Evolutionary conservation across 2,888 invertebrate genomes (phyloP).

Genomic region (Drosophila suboccidentalis): DNA sequence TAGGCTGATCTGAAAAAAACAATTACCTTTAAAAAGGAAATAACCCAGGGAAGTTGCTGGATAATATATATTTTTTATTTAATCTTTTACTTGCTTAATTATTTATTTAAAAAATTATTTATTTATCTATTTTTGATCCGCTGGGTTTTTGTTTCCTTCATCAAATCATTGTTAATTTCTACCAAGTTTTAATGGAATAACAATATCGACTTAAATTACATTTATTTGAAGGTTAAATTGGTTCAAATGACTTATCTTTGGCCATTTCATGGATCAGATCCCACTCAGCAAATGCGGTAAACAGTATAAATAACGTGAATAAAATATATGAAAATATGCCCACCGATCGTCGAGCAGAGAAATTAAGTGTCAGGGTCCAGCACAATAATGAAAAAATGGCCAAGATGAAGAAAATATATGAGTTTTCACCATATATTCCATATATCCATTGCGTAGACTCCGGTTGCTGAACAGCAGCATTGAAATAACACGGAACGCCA

Average conservation of each 20-base stretch:
- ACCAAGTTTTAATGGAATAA: background rate
- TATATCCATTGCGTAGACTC: constrained; percentile 34
- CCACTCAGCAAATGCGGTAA: constrained; percentile 21
- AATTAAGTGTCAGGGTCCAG: constrained; percentile 45
- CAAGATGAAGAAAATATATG: constrained; percentile 34
- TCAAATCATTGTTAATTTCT: background rate
- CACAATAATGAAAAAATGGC: constrained; percentile 14
- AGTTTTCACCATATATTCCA: constrained; percentile 42
- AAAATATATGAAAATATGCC: constrained; percentile 36
- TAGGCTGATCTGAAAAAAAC: background rate
- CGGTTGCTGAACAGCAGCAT: background rate
- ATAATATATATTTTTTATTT: too few species aligned
- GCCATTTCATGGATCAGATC: constrained; percentile 35
- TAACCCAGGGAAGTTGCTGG: too few species aligned
- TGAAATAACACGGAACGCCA: constrained; percentile 26
- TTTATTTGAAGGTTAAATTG: background rate
- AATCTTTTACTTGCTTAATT: background rate
- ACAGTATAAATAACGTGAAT: constrained; percentile 30
- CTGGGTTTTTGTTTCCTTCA: too few species aligned
- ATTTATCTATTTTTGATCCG: background rate
- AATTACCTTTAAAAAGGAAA: background rate
- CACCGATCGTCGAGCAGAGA: constrained; percentile 46
- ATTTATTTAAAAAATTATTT: background rate
- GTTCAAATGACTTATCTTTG: constrained; percentile 12
- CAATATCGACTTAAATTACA: background rate